Evolutionary conservation across 2,797 vertebrate genomes (phyloP).

Genomic region (Clamator glandarius): DNA sequence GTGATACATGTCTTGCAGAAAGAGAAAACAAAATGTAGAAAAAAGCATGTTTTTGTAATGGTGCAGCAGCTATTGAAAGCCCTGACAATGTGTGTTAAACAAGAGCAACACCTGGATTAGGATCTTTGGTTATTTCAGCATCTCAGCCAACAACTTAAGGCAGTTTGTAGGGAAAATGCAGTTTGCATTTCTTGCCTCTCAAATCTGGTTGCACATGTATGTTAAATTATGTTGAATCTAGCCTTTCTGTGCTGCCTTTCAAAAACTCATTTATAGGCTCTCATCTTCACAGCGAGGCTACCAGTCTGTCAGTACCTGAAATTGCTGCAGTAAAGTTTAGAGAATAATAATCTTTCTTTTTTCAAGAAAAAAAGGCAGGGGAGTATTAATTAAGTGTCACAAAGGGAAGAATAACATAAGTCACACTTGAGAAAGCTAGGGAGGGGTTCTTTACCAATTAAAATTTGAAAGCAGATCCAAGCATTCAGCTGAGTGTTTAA

Average conservation of each 20-base stretch:
- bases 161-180: neutral
- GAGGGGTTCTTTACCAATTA: neutral
- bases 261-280: neutral
- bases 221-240: neutral
- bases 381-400: conserved; percentile 1
- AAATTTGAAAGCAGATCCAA: neutral
- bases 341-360: neutral
- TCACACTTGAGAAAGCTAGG: neutral
- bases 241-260: neutral
- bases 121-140: neutral
- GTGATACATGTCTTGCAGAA: neutral
- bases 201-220: neutral
- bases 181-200: neutral
- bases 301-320: neutral
- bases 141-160: neutral
- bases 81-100: neutral
- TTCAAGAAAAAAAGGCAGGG: neutral
- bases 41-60: neutral
- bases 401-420: neutral
- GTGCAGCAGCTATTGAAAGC: neutral
- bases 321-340: neutral
- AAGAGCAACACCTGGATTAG: neutral
- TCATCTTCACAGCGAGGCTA: neutral
- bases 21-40: neutral
- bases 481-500: neutral